Base-by-base conservation (phyloP, 2,888 invertebrate genomes). In the Hanleya hanleyi region DNA sequence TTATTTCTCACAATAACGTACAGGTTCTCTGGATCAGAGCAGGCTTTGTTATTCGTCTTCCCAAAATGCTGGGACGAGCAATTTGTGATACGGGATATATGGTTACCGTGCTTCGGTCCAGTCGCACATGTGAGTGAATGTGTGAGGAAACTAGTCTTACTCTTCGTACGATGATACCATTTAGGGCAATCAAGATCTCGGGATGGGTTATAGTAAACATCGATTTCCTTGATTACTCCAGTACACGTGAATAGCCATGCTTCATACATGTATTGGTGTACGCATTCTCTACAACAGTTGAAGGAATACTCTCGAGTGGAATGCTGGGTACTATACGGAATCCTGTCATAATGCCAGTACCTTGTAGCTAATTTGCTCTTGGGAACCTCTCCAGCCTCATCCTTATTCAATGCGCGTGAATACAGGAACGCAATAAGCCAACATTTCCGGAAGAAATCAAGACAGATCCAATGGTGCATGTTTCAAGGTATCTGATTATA, bases 151-250 rank as follows among this genome's bases (percentile, higher is more conserved):
- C n/a, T n/a, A n/a, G n/a, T n/a, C n/a, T n/a, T n/a, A n/a, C n/a
- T n/a, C n/a, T n/a, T n/a, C n/a, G n/a, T n/a, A n/a, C n/a, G n/a
- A n/a, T n/a, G n/a, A n/a, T n/a, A n/a, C n/a, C n/a, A n/a, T n/a
- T n/a, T n/a, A n/a, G n/a, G n/a, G n/a, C n/a, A n/a, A n/a, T n/a
- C n/a, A n/a, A n/a, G n/a, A n/a, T n/a, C n/a, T n/a, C n/a, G 47
- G 41, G 47, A 47, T 29, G 57, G 22, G 22, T 57, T 57, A 57
- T 57, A 32, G 57, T 57, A 57, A 57, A 57, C 57, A 57, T 12
- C 32, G 26, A 29, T 29, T 57, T 57, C 57, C 57, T 57, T 22
- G 29, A 57, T 57, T 18, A 9, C 9, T 18, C 9, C 12, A 22
- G 12, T 32, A 15, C 22, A 26, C 32, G 29, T 57, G 57, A 29